Base-by-base conservation (phyloP, 1,140 invertebrate genomes). In the Formica selysi region DNA sequence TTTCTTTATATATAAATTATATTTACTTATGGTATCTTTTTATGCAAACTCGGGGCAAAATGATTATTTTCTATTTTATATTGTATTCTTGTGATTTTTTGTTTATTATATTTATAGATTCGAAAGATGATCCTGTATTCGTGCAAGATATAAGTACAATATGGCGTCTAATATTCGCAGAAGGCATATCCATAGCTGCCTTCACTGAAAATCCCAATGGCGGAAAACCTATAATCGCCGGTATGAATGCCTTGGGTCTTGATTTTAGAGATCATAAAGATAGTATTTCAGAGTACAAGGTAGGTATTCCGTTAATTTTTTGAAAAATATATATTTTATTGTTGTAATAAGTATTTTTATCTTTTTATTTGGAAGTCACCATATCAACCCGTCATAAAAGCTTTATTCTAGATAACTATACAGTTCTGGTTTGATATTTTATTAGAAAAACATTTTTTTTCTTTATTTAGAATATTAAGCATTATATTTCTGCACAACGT, bases 151-250 rank as follows among this genome's bases (percentile, higher is more conserved):
- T 91, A 19, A 57, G 86, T 1, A 32, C 51, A 13, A 7, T 94
- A 38, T 94, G 93, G 93, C 44, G 6, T 1, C 6, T 80, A 0
- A 16, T 87, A n/a, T 6, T 94, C 6, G 44, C 89, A 5, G 90
- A 93, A 87, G 91, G 91, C 2, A 87, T 94, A 36, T 32, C 81
- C 3, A 38, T 94, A 5, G 93, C 61, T 11, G 94, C 93, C 8
- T 94, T 93, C 71, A 22, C 81, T 7, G 89, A 93, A 0, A 85
- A 93, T 81, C 76, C 83, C 0, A 65, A 90, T 16, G 81, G 83
- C 22, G 86, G 83, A 0, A 94, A 94, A 87, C 86, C 90, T 3
- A 80, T 92, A 73, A 41, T 95, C 2, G 94, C 90, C 0, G 94
- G 92, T 36, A 38, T 79, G 0, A 95, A 94, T 62, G 41, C 92